These are phyloP conservation scores for Schrankia costaestrigalis DNA, from an alignment of 2,888 invertebrate genomes.

Conservation along the genomic window DNA sequence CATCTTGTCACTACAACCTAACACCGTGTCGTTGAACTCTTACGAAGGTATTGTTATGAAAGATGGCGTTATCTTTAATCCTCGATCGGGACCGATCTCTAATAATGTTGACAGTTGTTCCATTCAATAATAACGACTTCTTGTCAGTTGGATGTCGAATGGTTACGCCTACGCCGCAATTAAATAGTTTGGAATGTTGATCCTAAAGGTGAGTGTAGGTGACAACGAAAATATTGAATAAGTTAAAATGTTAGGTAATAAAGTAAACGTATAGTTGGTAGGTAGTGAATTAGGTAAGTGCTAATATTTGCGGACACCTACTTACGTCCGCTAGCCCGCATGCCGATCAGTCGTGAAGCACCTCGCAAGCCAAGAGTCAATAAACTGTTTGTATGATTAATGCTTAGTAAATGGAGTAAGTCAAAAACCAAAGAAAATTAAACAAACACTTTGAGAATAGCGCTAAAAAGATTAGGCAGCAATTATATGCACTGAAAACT, in stretches of 20 bases:
- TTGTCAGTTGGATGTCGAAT: constrained; percentile 48
- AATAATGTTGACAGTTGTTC: constrained; percentile 43
- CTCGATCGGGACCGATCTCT: constrained; percentile 38
- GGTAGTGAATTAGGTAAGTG: constrained; percentile 64
- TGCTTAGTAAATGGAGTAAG: constrained; percentile 32
- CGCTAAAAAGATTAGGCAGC: too few species aligned
- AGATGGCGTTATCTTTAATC: constrained; percentile 40
- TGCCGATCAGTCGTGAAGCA: constrained; percentile 35
- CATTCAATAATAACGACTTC: constrained; percentile 41
- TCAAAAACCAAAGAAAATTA: too few species aligned
- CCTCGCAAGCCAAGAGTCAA: constrained; percentile 47
- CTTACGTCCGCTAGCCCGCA: constrained; percentile 69
- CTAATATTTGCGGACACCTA: constrained; percentile 77
- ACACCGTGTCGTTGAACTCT: constrained; percentile 51
- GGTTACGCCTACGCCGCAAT: constrained; percentile 48
- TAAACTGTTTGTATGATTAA: constrained; percentile 60
- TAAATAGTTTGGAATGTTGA: constrained; percentile 43
- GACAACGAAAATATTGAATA: constrained; percentile 49
- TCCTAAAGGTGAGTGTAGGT: constrained; percentile 44
- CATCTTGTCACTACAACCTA: constrained; percentile 38
- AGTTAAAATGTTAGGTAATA: constrained; percentile 60
- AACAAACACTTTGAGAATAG: too few species aligned
- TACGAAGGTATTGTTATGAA: constrained; percentile 44
- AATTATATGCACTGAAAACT: too few species aligned
- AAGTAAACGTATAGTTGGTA: constrained; percentile 54